These are phyloP conservation scores for Lutraria lutraria DNA, from an alignment of 2,888 invertebrate genomes.

Conservation along the genomic window DNA sequence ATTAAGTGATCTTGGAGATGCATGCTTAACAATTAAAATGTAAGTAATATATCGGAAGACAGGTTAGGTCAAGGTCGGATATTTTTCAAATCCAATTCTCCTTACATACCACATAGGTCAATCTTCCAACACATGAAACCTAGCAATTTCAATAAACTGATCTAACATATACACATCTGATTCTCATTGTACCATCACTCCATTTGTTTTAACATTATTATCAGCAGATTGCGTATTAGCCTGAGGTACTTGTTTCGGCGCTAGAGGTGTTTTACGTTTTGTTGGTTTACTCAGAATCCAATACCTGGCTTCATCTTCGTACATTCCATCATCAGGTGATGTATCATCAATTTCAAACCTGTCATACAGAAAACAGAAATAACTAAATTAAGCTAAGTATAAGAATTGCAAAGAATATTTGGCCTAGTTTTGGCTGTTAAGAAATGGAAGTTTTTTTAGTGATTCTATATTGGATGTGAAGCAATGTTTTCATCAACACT, in stretches of 20 bases:
- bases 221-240: not conserved
- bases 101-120: too few species aligned
- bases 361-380: constrained; percentile 75
- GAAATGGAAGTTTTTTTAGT: too few species aligned
- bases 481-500: too few species aligned
- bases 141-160: not conserved
- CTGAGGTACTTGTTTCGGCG: constrained; percentile 22
- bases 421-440: too few species aligned
- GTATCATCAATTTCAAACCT: constrained; percentile 91
- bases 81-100: too few species aligned
- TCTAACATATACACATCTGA: not conserved
- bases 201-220: constrained; percentile 15
- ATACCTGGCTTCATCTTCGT: constrained; percentile 88
- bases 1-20: too few species aligned
- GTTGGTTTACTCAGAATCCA: constrained; percentile 89
- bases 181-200: not conserved
- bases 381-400: not conserved
- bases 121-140: too few species aligned
- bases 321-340: constrained; percentile 89
- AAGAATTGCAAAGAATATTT: too few species aligned
- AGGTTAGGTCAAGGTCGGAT: too few species aligned
- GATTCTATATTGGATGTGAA: too few species aligned
- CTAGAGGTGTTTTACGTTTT: constrained; percentile 56
- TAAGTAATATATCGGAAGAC: too few species aligned
- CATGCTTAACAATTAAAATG: too few species aligned